Percentiles rank a stretch among this genome's conserved stretches.
Conservation (phyloP, 2,113 vertebrate species). For the Bettongia penicillata region DNA sequence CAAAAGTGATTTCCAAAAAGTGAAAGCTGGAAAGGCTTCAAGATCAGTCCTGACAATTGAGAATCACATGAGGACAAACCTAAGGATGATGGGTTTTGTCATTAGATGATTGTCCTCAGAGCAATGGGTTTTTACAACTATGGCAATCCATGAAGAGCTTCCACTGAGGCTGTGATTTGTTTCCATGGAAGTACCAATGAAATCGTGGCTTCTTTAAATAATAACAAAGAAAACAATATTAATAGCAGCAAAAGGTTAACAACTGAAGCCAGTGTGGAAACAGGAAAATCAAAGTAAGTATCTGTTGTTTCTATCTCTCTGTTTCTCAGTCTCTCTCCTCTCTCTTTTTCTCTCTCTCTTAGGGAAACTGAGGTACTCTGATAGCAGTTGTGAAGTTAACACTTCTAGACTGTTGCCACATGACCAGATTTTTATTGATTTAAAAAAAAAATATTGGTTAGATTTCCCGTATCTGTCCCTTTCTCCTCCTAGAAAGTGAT, state of each 20-base stretch:
- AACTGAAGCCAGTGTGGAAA: neutral
- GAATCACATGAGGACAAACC: neutral
- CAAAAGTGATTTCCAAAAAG: neutral
- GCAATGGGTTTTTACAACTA: neutral
- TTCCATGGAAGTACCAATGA: neutral
- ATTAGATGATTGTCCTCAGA: neutral
- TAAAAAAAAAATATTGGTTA: neutral
- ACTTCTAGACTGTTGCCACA: neutral
- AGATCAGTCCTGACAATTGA: neutral
- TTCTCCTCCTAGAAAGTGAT: neutral
- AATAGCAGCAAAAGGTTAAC: neutral
- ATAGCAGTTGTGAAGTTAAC: neutral
- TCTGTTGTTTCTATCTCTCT: too few species aligned
- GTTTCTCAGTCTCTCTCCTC: too few species aligned
- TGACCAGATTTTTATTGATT: neutral
- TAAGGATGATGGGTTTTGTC: neutral
- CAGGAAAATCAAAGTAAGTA: neutral
- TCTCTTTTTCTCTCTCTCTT: too few species aligned
- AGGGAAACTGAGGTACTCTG: too few species aligned
- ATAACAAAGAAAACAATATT: neutral
- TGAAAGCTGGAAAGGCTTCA: neutral
- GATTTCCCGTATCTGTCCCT: neutral
- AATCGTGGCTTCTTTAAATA: neutral
- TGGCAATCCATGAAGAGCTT: neutral
- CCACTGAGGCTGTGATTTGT: neutral